Evolutionary conservation across 2,888 invertebrate species (phyloP).

Genomic region (Nudaria mundana): DNA sequence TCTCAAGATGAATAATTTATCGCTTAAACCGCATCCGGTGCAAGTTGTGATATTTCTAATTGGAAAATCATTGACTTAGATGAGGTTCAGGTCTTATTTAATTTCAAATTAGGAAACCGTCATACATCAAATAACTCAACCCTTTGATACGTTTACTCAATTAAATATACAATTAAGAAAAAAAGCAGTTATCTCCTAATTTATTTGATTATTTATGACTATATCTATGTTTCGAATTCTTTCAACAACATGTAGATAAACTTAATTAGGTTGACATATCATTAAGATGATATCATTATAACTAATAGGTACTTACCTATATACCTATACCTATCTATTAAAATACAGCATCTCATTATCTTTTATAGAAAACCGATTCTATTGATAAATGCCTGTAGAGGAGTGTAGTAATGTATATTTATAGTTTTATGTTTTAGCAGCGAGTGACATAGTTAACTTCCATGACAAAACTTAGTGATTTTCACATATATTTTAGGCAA

Average conservation of each 20-base stretch:
- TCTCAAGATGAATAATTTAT: conserved; percentile 76
- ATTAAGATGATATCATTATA: no score
- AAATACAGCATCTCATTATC: no score
- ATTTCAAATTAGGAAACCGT: background rate
- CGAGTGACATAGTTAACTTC: no score
- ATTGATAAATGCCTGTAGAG: no score
- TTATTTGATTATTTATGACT: conserved; percentile 27
- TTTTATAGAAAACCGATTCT: no score
- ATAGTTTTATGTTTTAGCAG: no score
- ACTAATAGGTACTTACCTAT: no score
- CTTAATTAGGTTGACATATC: conserved; percentile 14
- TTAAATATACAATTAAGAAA: conserved; percentile 1
- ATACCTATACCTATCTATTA: no score
- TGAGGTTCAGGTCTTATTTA: conserved; percentile 36
- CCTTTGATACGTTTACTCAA: conserved; percentile 2
- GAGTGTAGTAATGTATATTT: no score
- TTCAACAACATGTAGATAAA: conserved; percentile 10
- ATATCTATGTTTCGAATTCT: conserved; percentile 13
- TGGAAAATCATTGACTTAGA: conserved; percentile 67
- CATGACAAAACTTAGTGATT: no score
- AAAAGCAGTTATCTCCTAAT: conserved; percentile 9
- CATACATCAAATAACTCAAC: conserved; percentile 10
- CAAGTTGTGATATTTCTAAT: conserved; percentile 64
- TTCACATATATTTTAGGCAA: no score
- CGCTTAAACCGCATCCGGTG: conserved; percentile 69